These are phyloP conservation scores for Dynastes tityus DNA, from an alignment of 2,888 invertebrate genomes.

Conservation along the genomic window DNA sequence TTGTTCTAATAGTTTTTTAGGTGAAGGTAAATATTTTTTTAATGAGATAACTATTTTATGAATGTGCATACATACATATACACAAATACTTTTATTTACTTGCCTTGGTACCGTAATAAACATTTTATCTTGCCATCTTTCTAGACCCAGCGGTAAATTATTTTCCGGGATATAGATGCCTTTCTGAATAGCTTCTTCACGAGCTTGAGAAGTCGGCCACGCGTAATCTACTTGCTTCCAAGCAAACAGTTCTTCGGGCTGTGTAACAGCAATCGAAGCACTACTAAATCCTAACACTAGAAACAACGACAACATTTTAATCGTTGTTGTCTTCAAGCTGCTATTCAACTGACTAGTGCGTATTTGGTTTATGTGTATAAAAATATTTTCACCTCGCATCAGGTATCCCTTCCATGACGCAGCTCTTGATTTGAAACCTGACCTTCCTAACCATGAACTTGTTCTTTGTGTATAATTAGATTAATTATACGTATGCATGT, in stretches of 20 bases:
- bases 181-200: constrained; percentile 75
- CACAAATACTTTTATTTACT: constrained; percentile 45
- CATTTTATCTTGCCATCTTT: constrained; percentile 80
- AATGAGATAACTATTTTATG: no score
- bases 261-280: constrained; percentile 68
- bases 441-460: constrained; percentile 46
- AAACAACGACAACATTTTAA: constrained; percentile 32
- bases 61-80: background rate
- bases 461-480: background rate
- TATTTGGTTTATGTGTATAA: constrained; percentile 28
- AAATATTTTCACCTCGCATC: constrained; percentile 25
- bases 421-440: constrained; percentile 31
- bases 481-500: background rate
- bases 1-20: no score
- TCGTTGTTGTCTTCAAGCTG: constrained; percentile 4
- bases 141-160: constrained; percentile 82
- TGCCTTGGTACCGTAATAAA: constrained; percentile 81
- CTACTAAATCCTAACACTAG: constrained; percentile 48
- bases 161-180: constrained; percentile 77
- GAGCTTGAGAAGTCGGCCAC: constrained; percentile 77
- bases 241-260: constrained; percentile 77
- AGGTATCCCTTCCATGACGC: constrained; percentile 32
- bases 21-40: no score
- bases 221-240: constrained; percentile 81
- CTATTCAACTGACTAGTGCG: constrained; percentile 25